Conservation (phyloP, 2,113 vertebrate species). For the Pampusana beccarii region DNA sequence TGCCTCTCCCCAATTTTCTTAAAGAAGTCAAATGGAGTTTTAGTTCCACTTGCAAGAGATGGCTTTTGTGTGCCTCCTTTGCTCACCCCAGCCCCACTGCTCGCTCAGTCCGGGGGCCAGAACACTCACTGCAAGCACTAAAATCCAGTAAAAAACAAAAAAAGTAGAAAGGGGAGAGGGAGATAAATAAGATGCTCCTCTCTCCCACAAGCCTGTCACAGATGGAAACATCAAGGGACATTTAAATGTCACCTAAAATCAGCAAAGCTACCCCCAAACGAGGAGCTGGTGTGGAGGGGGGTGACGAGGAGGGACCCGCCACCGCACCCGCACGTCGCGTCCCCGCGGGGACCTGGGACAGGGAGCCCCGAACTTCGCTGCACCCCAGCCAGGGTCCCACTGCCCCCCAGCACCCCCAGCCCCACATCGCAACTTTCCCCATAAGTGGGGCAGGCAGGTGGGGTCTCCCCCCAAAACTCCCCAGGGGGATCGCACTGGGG, state of each 20-base stretch:
- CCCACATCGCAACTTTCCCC: neutral
- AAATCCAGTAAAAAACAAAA: neutral
- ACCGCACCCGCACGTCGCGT: rapidly evolving
- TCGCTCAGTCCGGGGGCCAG: neutral
- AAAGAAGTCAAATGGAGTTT: conserved; percentile 37
- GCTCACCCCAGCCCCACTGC: neutral
- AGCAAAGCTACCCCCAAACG: neutral
- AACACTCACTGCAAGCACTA: neutral
- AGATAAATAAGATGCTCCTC: neutral
- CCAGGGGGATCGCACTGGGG: rapidly evolving
- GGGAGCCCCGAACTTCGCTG: neutral
- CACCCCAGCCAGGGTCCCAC: neutral
- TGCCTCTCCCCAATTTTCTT: neutral
- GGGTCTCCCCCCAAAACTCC: neutral
- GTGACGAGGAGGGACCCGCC: neutral
- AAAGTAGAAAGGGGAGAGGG: neutral
- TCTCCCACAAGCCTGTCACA: conserved; percentile 2
- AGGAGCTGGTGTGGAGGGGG: neutral
- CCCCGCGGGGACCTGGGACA: neutral
- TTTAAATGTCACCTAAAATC: conserved; percentile 65
- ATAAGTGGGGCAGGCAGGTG: neutral
- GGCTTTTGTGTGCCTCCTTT: neutral
- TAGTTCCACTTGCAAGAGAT: neutral
- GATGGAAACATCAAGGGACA: conserved; percentile 33
- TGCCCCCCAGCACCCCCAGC: neutral